Base-by-base conservation (phyloP, 1,140 invertebrate genomes). In the Tyrophagus putrescentiae region DNA sequence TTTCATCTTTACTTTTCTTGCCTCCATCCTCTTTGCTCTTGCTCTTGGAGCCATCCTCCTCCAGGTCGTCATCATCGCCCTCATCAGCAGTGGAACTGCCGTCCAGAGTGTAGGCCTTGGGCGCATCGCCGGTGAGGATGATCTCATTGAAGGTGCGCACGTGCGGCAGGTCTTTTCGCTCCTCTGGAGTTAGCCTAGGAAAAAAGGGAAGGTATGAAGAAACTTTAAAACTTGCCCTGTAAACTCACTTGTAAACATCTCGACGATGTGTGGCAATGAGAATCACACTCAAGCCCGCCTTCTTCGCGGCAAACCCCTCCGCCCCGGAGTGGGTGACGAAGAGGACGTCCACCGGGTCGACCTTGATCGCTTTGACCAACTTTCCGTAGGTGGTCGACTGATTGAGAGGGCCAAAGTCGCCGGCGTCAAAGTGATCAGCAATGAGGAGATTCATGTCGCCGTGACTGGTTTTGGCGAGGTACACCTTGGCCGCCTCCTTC, bases 361-460 rank as follows among this genome's bases (percentile, higher is more conserved):
- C 3, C 11, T 50, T 63, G 1, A 62, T n/a, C 39, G 29, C 44
- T 11, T 1, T 4, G 9, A 18, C 18, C 3, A 62, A 6, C 7
- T 34, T 60, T 3, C 23, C 21, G n/a, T 6, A 62, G 6, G 61
- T 62, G 16, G 42, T 42, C 9, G 16, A 9, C 11, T 62, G 18
- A 27, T 11, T 53, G 4, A 62, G 33, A 16, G 33, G 32, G 28
- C 61, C 61, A n/a, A n/a, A n/a, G 21, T 41, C 27, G 27, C 9
- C 28, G 11, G n/a, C 62, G 33, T 62, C 61, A 33, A 62, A 62
- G 50, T 62, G 61, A 11, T 48, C 61, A 45, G 18, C 25, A 7
- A 62, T 62, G 13, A 62, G 25, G 25, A 62, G 29, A 28, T 60
- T 62, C 11, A 62, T 18, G 31, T 62, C 61, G 7, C 61, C 61